These are phyloP conservation scores for Dusona sp. DNA, from an alignment of 2,888 invertebrate genomes.

Conservation along the genomic window DNA sequence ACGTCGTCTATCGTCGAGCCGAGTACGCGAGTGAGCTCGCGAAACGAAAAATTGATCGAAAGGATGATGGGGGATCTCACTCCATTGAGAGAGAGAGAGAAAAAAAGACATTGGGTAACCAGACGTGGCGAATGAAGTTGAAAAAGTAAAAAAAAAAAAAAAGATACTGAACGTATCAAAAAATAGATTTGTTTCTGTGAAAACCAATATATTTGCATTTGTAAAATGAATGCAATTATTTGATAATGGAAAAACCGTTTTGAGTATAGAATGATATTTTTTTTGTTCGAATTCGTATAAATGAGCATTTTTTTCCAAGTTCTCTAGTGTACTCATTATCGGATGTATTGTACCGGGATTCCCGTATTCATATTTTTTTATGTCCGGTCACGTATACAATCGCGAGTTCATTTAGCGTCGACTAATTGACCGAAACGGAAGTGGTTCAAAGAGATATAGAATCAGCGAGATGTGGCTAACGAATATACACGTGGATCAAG, in stretches of 20 bases:
- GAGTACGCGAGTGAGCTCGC: slow-evolving; percentile 38
- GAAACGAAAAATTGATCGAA: slow-evolving; percentile 61
- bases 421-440: slow-evolving; percentile 59
- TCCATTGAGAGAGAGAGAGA: neutral
- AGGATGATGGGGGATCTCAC: slow-evolving; percentile 38
- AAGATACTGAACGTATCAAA: too few relatives aligned
- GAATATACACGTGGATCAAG: slow-evolving; percentile 1
- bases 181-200: neutral
- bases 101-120: slow-evolving; percentile 3
- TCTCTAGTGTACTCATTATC: neutral
- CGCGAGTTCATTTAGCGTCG: slow-evolving; percentile 17
- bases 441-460: slow-evolving; percentile 56
- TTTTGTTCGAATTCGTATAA: neutral
- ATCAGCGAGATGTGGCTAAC: slow-evolving; percentile 1
- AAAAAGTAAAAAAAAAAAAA: neutral
- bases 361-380: slow-evolving; percentile 27
- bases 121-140: slow-evolving; percentile 21
- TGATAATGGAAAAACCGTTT: neutral
- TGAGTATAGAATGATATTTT: neutral
- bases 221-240: neutral
- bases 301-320: neutral
- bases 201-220: neutral
- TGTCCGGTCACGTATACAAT: slow-evolving; percentile 42
- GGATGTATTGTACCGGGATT: slow-evolving; percentile 32
- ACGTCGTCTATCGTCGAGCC: slow-evolving; percentile 50